These are phyloP conservation scores for Agapornis roseicollis DNA, from an alignment of 2,113 vertebrate species.

Conservation along the genomic window DNA sequence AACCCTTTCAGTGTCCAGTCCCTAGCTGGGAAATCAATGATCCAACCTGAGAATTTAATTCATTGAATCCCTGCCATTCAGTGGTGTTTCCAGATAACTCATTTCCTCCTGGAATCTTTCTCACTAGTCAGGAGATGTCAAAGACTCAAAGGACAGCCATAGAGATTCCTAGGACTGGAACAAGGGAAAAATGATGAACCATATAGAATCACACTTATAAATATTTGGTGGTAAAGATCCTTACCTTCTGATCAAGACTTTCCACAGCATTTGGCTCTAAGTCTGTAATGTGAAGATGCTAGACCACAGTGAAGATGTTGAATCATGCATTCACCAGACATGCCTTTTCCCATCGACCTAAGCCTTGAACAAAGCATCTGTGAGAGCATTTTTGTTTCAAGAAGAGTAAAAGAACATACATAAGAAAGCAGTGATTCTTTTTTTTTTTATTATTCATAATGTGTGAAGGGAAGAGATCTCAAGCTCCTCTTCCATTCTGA, in stretches of 20 bases:
- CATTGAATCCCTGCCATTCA: neutral
- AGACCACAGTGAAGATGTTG: neutral
- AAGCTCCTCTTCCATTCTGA: neutral
- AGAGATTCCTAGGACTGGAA: neutral
- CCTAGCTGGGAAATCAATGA: neutral
- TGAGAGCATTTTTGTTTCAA: neutral
- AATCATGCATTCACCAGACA: neutral
- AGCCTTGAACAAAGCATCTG: neutral
- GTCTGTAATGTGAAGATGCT: neutral
- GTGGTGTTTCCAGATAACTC: neutral
- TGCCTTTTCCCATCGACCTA: neutral
- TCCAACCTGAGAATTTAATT: too few species aligned
- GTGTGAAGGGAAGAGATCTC: neutral
- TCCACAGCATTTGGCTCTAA: neutral
- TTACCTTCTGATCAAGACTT: neutral
- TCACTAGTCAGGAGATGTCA: neutral
- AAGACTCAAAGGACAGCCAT: neutral
- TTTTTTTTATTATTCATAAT: neutral
- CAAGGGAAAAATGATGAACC: neutral
- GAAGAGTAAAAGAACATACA: neutral
- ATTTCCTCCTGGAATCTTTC: neutral
- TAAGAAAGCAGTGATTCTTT: neutral
- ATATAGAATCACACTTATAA: neutral
- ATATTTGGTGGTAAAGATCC: neutral
- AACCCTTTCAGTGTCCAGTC: neutral